Base-by-base conservation (phyloP, 2,797 vertebrate species). In the Champsocephalus esox region DNA sequence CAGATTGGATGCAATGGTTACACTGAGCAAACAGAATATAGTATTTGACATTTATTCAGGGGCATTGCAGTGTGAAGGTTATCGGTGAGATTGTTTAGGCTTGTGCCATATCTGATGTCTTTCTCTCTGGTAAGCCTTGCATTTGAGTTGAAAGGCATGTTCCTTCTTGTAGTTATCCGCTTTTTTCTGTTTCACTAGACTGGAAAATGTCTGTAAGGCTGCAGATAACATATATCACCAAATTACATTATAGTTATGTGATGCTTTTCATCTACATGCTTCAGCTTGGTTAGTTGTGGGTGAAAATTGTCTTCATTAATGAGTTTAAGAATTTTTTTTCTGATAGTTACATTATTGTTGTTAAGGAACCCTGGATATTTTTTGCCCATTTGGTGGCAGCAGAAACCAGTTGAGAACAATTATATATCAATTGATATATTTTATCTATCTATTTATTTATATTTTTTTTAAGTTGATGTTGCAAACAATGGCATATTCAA, bases 41-140 rank as follows among this genome's bases (percentile, higher is more conserved):
- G 91, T 75, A 78, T 90, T 89, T 95, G 93, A 94, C 94, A 95
- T 95, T 94, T 95, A 95, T 93, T 94, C 92, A 89, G 93, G 91
- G 86, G 88, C 89, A 89, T 72, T 86, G 84, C 84, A 77, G 87
- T 92, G 89, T 94, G 94, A 95, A 94, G 92, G 94, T 95, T 94
- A 95, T 94, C 92, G 72, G 82, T 63, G 78, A 81, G 89, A 90
- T 92, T 89, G 88, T 91, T 90, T 90, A 91, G 92, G 89, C 92
- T 90, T 88, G 85, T 91, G 91, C 88, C 91, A 89, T 93, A 92
- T 93, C 91, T 93, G 93, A 95, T 93, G 89, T 89, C 89, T 93
- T 93, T 92, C 88, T 91, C 77, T 87, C 73, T 85, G 59, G 83
- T 83, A 82, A 88, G 85, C 86, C 88, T 89, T 89, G 70, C 85